Percentiles rank a stretch among this genome's conserved stretches.
These are phyloP conservation scores for Machimus rusticus DNA, from an alignment of 2,888 invertebrate genomes.

Conservation along the genomic window DNA sequence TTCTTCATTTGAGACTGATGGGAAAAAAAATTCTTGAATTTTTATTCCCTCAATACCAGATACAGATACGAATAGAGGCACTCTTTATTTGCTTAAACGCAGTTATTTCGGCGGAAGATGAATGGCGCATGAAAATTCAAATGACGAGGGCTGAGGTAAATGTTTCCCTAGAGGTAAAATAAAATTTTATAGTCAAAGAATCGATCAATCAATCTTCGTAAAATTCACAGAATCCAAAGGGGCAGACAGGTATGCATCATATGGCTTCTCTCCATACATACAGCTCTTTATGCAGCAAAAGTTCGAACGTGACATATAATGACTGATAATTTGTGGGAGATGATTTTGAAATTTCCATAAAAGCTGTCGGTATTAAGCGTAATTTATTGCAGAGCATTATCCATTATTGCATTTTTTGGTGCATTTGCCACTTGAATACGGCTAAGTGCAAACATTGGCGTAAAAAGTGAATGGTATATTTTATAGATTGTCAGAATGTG, in stretches of 20 bases:
- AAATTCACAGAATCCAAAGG: not conserved
- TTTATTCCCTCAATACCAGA: not conserved
- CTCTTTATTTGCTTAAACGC: not conserved
- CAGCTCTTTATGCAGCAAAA: not conserved
- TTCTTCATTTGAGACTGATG: not conserved
- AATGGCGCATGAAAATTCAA: not conserved
- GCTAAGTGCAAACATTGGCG: not conserved
- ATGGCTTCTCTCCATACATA: not conserved
- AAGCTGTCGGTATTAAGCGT: not conserved
- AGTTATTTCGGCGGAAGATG: not conserved
- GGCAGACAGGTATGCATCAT: not conserved
- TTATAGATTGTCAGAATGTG: not conserved
- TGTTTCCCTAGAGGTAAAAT: not conserved
- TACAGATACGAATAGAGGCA: not conserved
- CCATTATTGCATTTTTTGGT: not conserved
- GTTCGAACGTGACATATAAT: not conserved
- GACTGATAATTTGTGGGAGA: not conserved
- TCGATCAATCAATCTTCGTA: not conserved
- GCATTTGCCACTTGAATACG: not conserved
- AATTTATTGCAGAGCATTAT: not conserved
- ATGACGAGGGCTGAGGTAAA: not conserved
- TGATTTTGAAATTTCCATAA: not conserved
- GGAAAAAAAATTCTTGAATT: not conserved
- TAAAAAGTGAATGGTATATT: not conserved
- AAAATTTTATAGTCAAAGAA: not conserved